Percentiles rank a stretch among this genome's conserved stretches.
Evolutionary conservation across 2,797 vertebrate genomes (phyloP).

Genomic region (Sebastes cheni): DNA sequence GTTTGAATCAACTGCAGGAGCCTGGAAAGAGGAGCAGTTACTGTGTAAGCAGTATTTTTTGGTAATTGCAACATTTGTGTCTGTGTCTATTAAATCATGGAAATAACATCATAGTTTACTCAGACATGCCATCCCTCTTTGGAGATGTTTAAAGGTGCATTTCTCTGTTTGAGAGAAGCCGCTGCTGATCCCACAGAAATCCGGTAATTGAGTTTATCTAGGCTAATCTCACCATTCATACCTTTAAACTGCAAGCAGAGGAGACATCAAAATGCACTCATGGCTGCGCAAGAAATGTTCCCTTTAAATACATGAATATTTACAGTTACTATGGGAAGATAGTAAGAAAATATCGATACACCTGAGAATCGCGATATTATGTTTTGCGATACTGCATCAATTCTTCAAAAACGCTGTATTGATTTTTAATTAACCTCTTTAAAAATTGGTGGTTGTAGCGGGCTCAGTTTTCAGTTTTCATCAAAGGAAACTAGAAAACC

Average conservation of each 20-base stretch:
- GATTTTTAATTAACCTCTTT: no score
- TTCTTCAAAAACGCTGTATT: no score
- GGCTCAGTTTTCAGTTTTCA: no score
- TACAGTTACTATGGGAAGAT: neutral
- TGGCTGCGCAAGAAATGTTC: neutral
- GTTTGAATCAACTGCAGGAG: neutral
- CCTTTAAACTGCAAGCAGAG: neutral
- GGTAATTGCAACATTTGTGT: neutral
- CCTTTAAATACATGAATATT: slow-evolving; percentile 1
- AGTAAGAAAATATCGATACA: no score
- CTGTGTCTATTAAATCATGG: slow-evolving; percentile 7
- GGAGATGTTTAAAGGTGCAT: neutral
- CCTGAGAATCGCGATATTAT: no score
- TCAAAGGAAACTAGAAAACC: no score
- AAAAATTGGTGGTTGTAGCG: no score
- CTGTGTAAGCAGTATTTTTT: neutral
- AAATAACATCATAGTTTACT: slow-evolving; percentile 7
- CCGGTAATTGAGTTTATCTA: slow-evolving; percentile 22
- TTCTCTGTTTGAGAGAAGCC: slow-evolving; percentile 1
- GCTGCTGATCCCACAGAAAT: slow-evolving; percentile 21
- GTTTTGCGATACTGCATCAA: no score
- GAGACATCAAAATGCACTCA: neutral
- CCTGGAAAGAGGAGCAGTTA: neutral
- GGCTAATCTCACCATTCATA: slow-evolving; percentile 28
- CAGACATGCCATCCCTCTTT: neutral